Conservation (phyloP, 2,888 invertebrate species). For the Diplolepis rosae region DNA sequence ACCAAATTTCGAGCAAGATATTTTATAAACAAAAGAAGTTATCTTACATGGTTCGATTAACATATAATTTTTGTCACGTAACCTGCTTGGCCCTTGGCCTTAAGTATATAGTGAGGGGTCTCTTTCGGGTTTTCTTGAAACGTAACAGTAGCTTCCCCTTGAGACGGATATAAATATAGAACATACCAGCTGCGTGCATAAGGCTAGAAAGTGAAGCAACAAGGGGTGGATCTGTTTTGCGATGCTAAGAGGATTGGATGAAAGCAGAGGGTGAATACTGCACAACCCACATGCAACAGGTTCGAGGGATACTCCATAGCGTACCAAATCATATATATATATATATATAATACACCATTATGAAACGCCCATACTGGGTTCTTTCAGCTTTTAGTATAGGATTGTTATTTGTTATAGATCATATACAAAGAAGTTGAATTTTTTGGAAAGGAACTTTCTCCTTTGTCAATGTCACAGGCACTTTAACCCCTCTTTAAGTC, state of each 20-base stretch:
- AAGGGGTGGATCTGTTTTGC: not conserved
- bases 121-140: not conserved
- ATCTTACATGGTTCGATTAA: too few species aligned
- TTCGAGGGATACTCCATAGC: not conserved
- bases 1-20: too few species aligned
- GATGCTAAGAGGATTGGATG: slow-evolving; percentile 1
- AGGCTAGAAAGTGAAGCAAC: not conserved
- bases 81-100: too few species aligned
- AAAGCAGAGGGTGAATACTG: not conserved
- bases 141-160: not conserved
- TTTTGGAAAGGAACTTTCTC: not conserved
- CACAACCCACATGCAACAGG: not conserved
- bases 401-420: not conserved
- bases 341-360: not conserved
- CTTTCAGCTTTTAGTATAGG: not conserved
- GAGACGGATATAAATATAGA: not conserved
- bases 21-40: too few species aligned
- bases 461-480: not conserved
- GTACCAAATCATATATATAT: not conserved
- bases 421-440: not conserved
- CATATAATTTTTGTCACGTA: too few species aligned
- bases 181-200: not conserved
- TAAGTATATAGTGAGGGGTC: not conserved
- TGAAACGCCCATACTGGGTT: not conserved
- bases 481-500: slow-evolving; percentile 8